Evolutionary conservation across 2,113 vertebrate species (phyloP).

Genomic region (Neodontobutis hainanensis): DNA sequence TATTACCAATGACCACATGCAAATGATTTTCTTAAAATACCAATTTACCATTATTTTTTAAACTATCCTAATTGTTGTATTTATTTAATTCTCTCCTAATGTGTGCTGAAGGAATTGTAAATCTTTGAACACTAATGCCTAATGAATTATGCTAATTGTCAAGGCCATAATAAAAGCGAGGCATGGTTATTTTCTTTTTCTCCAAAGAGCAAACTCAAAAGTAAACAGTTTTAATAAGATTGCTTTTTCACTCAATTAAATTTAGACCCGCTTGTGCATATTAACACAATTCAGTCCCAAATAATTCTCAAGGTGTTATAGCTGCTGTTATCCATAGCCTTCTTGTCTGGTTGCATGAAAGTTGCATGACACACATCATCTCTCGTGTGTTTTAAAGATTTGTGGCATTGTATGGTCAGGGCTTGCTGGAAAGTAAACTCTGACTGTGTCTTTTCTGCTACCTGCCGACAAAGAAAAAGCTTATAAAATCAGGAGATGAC

Average conservation of each 20-base stretch:
- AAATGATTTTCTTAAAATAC: not conserved
- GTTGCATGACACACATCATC: too few relatives aligned
- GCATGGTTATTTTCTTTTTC: slow-evolving; percentile 5
- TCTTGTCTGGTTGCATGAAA: not conserved
- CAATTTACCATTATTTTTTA: not conserved
- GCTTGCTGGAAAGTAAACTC: too few relatives aligned
- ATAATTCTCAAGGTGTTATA: not conserved
- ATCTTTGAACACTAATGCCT: not conserved
- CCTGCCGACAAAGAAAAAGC: too few relatives aligned
- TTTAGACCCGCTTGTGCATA: slow-evolving; percentile 3
- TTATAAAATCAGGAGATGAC: too few relatives aligned
- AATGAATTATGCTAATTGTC: slow-evolving; percentile 10
- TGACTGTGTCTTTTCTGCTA: too few relatives aligned
- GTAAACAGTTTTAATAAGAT: slow-evolving; percentile 13
- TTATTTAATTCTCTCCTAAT: not conserved
- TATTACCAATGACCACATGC: not conserved
- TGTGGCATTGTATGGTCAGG: too few relatives aligned
- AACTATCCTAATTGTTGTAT: not conserved
- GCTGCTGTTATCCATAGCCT: not conserved
- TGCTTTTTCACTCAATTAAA: slow-evolving; percentile 9
- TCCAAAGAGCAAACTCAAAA: slow-evolving; percentile 5
- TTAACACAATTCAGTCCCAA: not conserved
- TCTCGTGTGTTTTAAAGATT: too few relatives aligned
- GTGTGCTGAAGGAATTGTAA: not conserved
- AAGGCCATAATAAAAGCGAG: not conserved